Evolutionary conservation across 2,113 vertebrate species (phyloP), one percentile per base, ranked within the genome.

Genomic region (Chrysochloris asiatica): DNA sequence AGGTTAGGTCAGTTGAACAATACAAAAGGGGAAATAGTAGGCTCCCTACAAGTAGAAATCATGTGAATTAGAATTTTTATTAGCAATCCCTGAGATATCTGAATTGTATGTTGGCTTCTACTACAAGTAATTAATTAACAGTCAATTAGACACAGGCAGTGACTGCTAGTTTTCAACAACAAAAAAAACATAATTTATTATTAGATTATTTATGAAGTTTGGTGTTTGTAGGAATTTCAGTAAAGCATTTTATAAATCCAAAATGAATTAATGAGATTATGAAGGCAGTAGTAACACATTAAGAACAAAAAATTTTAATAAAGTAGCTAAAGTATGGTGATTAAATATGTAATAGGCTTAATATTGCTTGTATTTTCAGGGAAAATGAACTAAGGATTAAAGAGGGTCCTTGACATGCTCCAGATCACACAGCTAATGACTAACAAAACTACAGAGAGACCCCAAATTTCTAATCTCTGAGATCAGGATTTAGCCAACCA

Each of bases 261-360:
- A 85, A 90, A 88, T 75, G 36, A 33, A 59, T 52, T 47, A n/a
- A 83, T 79, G 12, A 94, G 26, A 0, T 69, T 90, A 69, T 92
- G 43, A 93, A 90, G 81, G 22, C 30, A 84, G 78, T 7, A 48
- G 78, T 7, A 48, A 36, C 22, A 30, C 10, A 82, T 54, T 75
- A 93, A 72, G 16, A 78, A 47, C 19, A 89, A 78, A 73, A 43
- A 16, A 87, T 91, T 83, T 73, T 89, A 77, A 73, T 48, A 69
- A 89, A 91, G 26, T 13, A 69, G 82, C 61, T 82, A 78, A 94
- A 89, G 24, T 89, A 84, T 54, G 48, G 6, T n/a, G n/a, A 87
- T 87, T 79, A 30, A 21, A 88, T 79, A 88, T 83, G 16, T 71
- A 67, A 71, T 7, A 65, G 41, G 71, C 22, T 88, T 72, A 88